phyloP scores from a whole-genome alignment of 2,888 invertebrate species.

The Hydrotaea cyrtoneurina region DNA sequence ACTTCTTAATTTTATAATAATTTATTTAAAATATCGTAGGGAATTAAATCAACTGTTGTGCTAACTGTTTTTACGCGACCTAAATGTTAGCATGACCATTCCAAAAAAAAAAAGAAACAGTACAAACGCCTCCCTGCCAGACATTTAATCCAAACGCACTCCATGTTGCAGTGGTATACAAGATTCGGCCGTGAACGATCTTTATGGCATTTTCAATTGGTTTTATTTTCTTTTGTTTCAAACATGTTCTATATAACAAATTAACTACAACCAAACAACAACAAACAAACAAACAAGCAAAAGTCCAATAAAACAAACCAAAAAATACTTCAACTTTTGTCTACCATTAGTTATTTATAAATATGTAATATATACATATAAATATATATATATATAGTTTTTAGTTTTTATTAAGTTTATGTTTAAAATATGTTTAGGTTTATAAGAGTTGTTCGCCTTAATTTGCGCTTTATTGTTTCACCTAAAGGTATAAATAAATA shows the following conservation, averaged over 20 bases:
- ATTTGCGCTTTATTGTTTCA: slow-evolving; percentile 32
- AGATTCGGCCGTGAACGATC: too few species aligned
- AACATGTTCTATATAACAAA: not conserved
- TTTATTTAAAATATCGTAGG: too few species aligned
- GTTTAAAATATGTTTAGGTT: not conserved
- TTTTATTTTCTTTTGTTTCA: slow-evolving; percentile 29
- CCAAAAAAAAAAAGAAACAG: too few species aligned
- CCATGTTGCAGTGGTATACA: too few species aligned
- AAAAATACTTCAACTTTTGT: slow-evolving; percentile 65
- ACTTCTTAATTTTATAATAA: too few species aligned
- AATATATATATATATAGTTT: not conserved
- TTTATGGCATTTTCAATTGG: too few species aligned
- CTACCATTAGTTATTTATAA: slow-evolving; percentile 42
- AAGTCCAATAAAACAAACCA: slow-evolving; percentile 35
- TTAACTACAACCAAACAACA: slow-evolving; percentile 19
- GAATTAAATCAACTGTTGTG: too few species aligned
- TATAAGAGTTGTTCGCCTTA: slow-evolving; percentile 9
- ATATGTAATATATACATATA: not conserved
- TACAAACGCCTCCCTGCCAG: too few species aligned
- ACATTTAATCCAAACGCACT: too few species aligned
- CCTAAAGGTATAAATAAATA: slow-evolving; percentile 12
- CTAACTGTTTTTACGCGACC: too few species aligned
- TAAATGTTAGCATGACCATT: too few species aligned
- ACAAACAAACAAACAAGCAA: not conserved
- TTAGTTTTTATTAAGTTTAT: not conserved